A percentile compares a stretch with the other conserved stretches of the same genome.
Conservation (phyloP, 2,888 invertebrate genomes). For the Drosophila austrosaltans region DNA sequence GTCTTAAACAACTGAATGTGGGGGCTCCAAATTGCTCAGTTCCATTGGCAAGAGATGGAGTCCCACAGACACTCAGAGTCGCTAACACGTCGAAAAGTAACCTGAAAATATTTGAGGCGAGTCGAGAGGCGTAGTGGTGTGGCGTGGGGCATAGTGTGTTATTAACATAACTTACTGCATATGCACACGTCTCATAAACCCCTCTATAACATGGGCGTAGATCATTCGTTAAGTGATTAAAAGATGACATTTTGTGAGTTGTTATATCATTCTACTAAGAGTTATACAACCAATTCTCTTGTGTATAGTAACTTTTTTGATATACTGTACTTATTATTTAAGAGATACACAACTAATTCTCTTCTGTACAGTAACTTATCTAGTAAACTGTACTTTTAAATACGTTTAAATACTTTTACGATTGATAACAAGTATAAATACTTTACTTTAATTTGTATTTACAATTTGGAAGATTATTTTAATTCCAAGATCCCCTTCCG, state of each 20-base stretch:
- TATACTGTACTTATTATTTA: too few species aligned
- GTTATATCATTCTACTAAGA: too few species aligned
- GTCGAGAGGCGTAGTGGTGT: slow-evolving; percentile 19
- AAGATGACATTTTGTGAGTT: too few species aligned
- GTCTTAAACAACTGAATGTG: slow-evolving; percentile 65
- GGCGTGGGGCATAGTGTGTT: slow-evolving; percentile 39
- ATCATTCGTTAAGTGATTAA: neutral
- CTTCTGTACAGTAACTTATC: too few species aligned
- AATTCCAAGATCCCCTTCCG: neutral
- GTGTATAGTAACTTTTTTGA: too few species aligned
- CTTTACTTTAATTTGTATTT: too few species aligned
- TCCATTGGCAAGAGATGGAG: slow-evolving; percentile 9
- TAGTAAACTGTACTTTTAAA: too few species aligned
- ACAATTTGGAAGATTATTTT: too few species aligned
- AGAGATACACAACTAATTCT: too few species aligned
- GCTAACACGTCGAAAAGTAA: slow-evolving; percentile 76
- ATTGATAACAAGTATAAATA: too few species aligned
- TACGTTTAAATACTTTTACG: too few species aligned
- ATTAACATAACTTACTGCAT: slow-evolving; percentile 39
- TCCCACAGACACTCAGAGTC: slow-evolving; percentile 36
- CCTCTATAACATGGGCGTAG: slow-evolving; percentile 2
- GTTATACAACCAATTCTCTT: too few species aligned
- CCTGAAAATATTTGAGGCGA: slow-evolving; percentile 58
- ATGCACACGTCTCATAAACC: neutral
- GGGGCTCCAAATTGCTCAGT: slow-evolving; percentile 41